Base-by-base conservation (phyloP, 2,113 vertebrate species). In the Diadophis punctatus region DNA sequence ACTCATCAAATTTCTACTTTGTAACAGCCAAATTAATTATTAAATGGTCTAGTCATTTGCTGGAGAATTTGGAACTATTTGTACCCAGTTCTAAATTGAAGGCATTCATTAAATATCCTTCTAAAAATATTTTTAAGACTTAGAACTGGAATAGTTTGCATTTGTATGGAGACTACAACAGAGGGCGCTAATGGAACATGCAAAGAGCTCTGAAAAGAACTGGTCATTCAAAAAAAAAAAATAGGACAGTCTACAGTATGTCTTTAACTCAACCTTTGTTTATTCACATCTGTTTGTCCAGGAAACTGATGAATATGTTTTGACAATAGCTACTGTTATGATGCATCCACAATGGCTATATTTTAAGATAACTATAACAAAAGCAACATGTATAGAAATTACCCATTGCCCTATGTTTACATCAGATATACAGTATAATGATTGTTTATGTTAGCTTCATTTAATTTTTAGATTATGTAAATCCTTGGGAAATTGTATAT, bases 151-250 rank as follows among this genome's bases (percentile, higher is more conserved):
- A 88, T 8, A 25, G 39, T 56, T 25, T 56, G 87, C 39, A 20
- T 39, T 93, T 89, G 90, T 93, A 52, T 88, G 25, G 0, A 27
- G 95, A 93, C 91, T 58, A 94, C 97, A 97, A 96, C 92, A 98
- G 97, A 97, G 97, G 97, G 97, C 90, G 95, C 96, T 96, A 95
- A 95, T 91, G 92, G 90, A 94, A 94, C 92, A 90, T 55, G 90
- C 1, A 74, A 97, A 94, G 22, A 90, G 85, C 87, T 95, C 43
- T 52, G 88, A 91, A 74, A 27, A 88, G 90, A 91, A 27, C 22
- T 90, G 53, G 80, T 93, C 93, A 20, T 55, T 49, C 16, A 0
- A 55, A 8, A 4, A 16, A 4, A 16, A 87, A n/a, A 89, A 95
- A 95, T 51, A 95, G 86, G 90, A 74, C 88, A 96, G 30, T 68